These are phyloP conservation scores for Ceraclea dissimilis DNA, from an alignment of 2,888 invertebrate genomes.

Conservation along the genomic window DNA sequence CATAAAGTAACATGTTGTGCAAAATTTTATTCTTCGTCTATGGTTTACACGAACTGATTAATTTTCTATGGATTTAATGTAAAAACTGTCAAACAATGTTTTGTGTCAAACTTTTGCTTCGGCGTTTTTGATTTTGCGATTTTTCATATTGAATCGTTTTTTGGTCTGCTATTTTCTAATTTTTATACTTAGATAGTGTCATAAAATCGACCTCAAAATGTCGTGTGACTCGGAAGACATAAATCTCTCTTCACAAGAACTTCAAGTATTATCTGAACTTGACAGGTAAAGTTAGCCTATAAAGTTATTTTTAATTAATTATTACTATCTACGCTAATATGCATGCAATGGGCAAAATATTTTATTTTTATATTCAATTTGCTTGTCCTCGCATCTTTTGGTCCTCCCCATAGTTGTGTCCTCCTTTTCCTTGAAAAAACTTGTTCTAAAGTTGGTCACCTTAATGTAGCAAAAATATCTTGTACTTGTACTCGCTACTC, in stretches of 20 bases:
- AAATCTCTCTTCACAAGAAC: constrained; percentile 72
- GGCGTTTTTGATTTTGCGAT: neutral
- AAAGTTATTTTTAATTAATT: neutral
- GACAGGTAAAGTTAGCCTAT: constrained; percentile 58
- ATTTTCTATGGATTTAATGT: too few species aligned
- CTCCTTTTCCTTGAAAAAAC: too few species aligned
- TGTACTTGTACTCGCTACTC: too few species aligned
- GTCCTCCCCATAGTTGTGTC: too few species aligned
- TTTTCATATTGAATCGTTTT: neutral
- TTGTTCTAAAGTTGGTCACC: too few species aligned
- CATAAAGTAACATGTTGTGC: too few species aligned
- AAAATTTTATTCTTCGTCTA: neutral
- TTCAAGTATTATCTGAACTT: constrained; percentile 78
- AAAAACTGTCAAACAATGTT: neutral
- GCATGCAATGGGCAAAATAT: too few species aligned
- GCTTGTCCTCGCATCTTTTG: too few species aligned
- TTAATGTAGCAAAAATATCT: too few species aligned
- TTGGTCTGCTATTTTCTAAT: neutral
- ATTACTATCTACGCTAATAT: too few species aligned
- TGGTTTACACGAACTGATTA: too few species aligned
- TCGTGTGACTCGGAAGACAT: constrained; percentile 54
- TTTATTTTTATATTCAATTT: too few species aligned
- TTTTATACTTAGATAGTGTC: neutral
- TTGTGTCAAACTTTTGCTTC: neutral
- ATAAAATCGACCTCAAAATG: constrained; percentile 8